phyloP scores from a whole-genome alignment of 2,113 vertebrate genomes.

The Paralichthys olivaceus region DNA sequence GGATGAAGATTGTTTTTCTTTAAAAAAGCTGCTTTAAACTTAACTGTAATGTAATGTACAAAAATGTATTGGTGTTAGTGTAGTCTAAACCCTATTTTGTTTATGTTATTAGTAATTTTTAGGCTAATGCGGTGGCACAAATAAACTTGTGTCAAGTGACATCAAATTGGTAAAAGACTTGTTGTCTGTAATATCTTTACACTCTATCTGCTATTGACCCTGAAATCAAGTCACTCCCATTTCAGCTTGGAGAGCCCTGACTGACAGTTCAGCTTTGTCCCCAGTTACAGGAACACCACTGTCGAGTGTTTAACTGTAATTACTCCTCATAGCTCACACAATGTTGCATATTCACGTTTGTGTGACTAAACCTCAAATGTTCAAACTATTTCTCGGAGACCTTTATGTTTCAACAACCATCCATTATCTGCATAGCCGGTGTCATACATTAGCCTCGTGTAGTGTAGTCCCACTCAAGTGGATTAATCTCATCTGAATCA shows the following conservation, averaged over 20 bases:
- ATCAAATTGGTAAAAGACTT: background rate
- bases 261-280: background rate
- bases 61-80: too few relatives aligned
- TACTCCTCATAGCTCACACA: conserved; percentile 31
- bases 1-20: background rate
- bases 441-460: conserved; percentile 47
- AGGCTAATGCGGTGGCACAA: background rate
- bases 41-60: too few relatives aligned
- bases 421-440: conserved; percentile 45
- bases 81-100: too few relatives aligned
- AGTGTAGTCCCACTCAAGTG: conserved; percentile 59
- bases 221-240: conserved; percentile 22
- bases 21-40: background rate
- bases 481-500: conserved; percentile 81
- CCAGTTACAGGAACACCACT: conserved; percentile 1
- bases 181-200: background rate
- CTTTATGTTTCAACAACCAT: conserved; percentile 37
- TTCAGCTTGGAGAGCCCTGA: background rate
- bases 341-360: conserved; percentile 9
- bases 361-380: conserved; percentile 5
- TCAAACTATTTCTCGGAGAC: background rate
- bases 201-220: conserved; percentile 10
- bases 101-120: background rate
- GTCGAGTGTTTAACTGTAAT: conserved; percentile 21
- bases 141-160: background rate